Conservation (phyloP, 1,140 invertebrate species). For the Propsilocerus akamusi region DNA sequence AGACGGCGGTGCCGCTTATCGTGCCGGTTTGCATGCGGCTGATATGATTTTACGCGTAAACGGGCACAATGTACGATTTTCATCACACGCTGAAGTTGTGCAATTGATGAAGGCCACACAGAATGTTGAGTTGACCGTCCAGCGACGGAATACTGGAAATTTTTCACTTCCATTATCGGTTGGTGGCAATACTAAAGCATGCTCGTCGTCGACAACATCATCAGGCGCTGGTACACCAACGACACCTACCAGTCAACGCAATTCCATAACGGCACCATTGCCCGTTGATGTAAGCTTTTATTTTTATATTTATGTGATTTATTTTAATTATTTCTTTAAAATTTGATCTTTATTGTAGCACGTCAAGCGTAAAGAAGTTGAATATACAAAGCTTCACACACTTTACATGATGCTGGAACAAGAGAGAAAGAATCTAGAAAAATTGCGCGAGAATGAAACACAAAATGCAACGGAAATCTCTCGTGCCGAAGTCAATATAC, state of each 20-base stretch:
- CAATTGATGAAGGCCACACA: conserved; percentile 13
- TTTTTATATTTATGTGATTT: background rate
- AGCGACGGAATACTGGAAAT: conserved; percentile 11
- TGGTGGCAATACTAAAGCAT: background rate
- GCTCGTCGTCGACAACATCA: no score
- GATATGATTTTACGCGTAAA: conserved; percentile 86
- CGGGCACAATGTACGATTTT: conserved; percentile 6
- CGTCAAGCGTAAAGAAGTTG: conserved; percentile 56
- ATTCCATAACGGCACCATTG: conserved; percentile 65
- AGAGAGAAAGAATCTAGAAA: conserved; percentile 55
- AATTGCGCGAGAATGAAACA: conserved; percentile 28
- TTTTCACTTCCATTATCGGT: background rate
- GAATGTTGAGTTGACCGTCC: conserved; percentile 20
- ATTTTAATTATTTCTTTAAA: background rate
- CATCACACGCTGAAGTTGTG: background rate
- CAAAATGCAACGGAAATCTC: conserved; percentile 19
- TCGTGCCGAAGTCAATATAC: conserved; percentile 21
- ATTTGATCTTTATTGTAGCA: conserved; percentile 29
- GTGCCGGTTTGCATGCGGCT: conserved; percentile 77
- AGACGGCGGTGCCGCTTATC: conserved; percentile 83
- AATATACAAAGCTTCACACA: conserved; percentile 52
- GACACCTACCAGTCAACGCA: conserved; percentile 18
- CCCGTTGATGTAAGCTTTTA: conserved; percentile 63
- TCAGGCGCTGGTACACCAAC: conserved; percentile 16
- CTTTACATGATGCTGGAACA: conserved; percentile 64